Conservation (phyloP, 2,888 invertebrate species). For the Stictocephala bisonia region DNA sequence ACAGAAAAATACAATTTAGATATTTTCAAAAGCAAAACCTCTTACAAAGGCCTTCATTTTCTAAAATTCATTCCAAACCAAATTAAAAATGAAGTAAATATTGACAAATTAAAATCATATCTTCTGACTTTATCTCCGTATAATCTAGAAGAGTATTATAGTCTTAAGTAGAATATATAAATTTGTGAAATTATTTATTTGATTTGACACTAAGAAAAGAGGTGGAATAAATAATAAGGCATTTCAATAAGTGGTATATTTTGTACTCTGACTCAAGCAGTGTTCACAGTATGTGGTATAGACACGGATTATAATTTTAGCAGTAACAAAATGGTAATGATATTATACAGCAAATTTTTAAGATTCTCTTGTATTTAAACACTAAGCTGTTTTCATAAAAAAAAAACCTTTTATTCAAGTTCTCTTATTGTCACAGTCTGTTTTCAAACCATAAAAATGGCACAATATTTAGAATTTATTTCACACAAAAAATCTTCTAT, state of each 20-base stretch:
- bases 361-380: not conserved
- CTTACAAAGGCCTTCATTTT: too few species aligned
- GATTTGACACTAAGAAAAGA: too few species aligned
- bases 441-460: not conserved
- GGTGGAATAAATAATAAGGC: too few species aligned
- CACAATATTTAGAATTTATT: not conserved
- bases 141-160: too few species aligned
- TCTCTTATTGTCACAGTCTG: not conserved
- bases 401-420: not conserved
- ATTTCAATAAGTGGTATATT: conserved; percentile 30
- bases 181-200: too few species aligned
- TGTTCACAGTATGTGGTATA: not conserved
- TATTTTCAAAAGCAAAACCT: too few species aligned
- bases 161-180: too few species aligned
- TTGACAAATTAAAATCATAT: too few species aligned
- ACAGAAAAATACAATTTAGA: too few species aligned
- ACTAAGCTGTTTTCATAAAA: not conserved
- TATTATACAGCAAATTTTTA: not conserved
- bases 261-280: conserved; percentile 14
- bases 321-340: not conserved
- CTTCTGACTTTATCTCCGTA: too few species aligned
- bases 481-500: not conserved
- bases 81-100: too few species aligned
- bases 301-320: conserved; percentile 6
- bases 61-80: too few species aligned